Evolutionary conservation across 2,797 vertebrate species (phyloP), one percentile per base, ranked within the genome.

Genomic region (Epinephelus awoara): DNA sequence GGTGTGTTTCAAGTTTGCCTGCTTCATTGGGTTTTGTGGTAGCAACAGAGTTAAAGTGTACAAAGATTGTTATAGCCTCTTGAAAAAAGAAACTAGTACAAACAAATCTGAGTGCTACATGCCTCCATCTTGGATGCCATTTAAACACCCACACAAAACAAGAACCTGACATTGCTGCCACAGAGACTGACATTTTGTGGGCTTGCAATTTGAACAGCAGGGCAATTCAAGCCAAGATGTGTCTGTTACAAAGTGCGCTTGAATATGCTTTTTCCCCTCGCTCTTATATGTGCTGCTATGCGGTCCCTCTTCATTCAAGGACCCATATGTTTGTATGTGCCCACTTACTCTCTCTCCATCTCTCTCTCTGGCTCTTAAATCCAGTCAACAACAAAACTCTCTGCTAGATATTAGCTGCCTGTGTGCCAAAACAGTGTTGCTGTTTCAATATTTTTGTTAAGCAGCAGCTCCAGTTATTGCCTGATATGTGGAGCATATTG

Each of bases 191-290:
- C 82, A 85, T 87, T 87, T 86, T 62, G 58, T 58, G 21, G 52
- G 65, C 83, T 84, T 55, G 66, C 59, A 83, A 71, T 83, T 72
- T 79, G 56, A 85, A 83, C 72, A 86, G 85, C 71, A 59, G 64
- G 80, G 55, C 57, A 83, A 80, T 84, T 76, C 50, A 68, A 81
- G 44, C 71, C 56, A 79, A 86, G 58, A 72, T 81, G 75, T 75
- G 54, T 52, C 58, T 70, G 21, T 76, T 40, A 65, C 29, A 10
- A 63, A 86, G 55, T 65, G 74, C 58, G 68, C 61, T 67, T 44
- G 49, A 85, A 79, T 44, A 73, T 61, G 23, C 15, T 61, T 68
- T 62, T 58, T 6, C 21, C 56, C 23, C 75, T 73, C 0, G 1
- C 51, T 72, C 21, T 61, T 69, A 44, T 56, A 67, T 46, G 51